These are phyloP conservation scores for Pocillopora grandis DNA, from an alignment of 92 coral and sea anemone genomes.

Conservation along the genomic window DNA sequence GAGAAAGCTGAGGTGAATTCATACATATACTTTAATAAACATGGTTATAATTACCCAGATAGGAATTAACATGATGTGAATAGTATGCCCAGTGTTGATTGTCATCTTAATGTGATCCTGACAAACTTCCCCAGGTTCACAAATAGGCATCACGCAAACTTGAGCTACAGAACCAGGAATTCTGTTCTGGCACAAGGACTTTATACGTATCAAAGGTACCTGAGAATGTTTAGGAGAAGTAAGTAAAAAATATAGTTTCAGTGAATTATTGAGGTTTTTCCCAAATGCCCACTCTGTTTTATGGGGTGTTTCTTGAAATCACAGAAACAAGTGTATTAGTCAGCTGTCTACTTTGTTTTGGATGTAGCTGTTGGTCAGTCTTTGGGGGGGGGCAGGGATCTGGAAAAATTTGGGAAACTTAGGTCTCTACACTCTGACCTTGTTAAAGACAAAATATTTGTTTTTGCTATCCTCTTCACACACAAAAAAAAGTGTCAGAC, in stretches of 20 bases:
- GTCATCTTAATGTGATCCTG: background rate
- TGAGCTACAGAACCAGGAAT: slow-evolving; percentile 1
- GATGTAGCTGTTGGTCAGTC: no score
- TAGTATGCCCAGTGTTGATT: background rate
- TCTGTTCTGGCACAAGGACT: background rate
- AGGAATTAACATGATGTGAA: background rate
- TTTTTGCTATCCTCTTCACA: no score
- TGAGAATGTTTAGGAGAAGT: background rate
- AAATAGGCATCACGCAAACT: background rate
- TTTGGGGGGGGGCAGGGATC: no score
- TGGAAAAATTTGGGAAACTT: no score
- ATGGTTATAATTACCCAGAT: slow-evolving; percentile 25
- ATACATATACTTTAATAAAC: background rate
- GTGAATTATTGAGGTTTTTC: background rate
- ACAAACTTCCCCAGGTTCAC: background rate
- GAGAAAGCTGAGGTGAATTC: background rate
- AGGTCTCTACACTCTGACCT: no score
- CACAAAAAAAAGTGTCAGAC: no score
- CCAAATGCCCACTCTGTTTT: no score
- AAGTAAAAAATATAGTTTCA: background rate
- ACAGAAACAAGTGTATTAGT: no score
- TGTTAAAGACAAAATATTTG: no score
- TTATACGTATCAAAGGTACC: background rate
- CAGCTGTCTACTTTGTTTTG: no score
- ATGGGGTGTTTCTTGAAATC: no score